phyloP scores from a whole-genome alignment of 2,888 invertebrate genomes.

The Tenthredo distinguenda region DNA sequence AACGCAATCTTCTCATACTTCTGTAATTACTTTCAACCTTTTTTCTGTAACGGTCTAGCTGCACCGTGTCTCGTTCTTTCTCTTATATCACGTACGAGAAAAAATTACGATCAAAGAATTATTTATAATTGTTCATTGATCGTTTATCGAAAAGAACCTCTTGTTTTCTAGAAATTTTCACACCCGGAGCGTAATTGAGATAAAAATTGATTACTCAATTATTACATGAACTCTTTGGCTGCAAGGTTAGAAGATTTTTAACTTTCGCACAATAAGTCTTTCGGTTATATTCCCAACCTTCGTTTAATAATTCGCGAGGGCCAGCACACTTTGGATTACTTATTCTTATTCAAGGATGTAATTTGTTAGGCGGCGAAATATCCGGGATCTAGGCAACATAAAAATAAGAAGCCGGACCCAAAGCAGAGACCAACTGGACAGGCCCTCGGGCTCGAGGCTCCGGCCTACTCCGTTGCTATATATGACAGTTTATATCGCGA shows the following conservation, averaged over 20 bases:
- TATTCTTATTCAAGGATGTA: slow-evolving; percentile 43
- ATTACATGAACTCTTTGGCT: background rate
- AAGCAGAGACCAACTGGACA: slow-evolving; percentile 34
- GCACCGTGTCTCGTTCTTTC: background rate
- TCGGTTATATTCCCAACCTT: slow-evolving; percentile 9
- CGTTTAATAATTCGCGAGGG: background rate
- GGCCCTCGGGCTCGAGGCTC: slow-evolving; percentile 32
- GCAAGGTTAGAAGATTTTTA: background rate
- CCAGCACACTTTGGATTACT: slow-evolving; percentile 19
- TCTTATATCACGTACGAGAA: background rate
- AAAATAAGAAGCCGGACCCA: slow-evolving; percentile 43
- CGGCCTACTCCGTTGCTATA: background rate
- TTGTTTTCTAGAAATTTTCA: too few species aligned
- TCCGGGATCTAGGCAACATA: slow-evolving; percentile 46
- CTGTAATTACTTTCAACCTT: slow-evolving; percentile 30
- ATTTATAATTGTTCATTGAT: background rate
- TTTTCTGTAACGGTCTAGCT: background rate
- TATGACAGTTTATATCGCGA: slow-evolving; percentile 4
- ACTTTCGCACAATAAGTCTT: background rate
- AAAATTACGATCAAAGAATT: background rate
- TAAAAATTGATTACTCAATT: too few species aligned
- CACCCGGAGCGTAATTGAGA: too few species aligned
- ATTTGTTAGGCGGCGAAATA: slow-evolving; percentile 36
- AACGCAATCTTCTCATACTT: background rate
- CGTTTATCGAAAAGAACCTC: background rate